Evolutionary conservation across 2,888 invertebrate genomes (phyloP), one percentile per base, ranked within the genome.

Genomic region (Caenorhabditis afra): DNA sequence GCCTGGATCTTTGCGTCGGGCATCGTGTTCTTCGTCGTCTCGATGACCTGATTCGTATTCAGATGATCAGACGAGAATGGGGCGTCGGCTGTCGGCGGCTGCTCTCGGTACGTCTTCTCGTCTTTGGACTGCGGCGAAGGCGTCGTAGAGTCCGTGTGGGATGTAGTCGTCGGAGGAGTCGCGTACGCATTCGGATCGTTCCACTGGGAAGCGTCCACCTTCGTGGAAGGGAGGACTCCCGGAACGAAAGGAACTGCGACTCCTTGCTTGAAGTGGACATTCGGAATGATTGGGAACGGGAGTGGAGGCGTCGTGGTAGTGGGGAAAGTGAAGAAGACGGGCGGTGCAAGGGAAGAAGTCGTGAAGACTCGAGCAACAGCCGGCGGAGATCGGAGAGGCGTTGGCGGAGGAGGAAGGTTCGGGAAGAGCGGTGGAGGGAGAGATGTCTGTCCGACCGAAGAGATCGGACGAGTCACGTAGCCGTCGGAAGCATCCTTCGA

Each of bases 201-300:
- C 83, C 83, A 83, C 37, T 79, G 75, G 2, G 73, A 62, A 14
- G 79, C 81, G 18, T 80, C 76, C 5, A 84, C 68, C 62, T 74
- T 76, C 5, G 62, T 73, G 12, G 74, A 45, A 0, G 67, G 68
- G 16, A 65, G 16, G 0, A 20, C 8, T 18, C 62, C 74, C 10
- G 71, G 71, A n/a, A 64, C 50, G 44, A 82, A 74, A 52, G 81
- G 79, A n/a, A 81, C 78, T 12, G 66, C 81, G 16, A 78, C 77
- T 10, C 70, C 78, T 53, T 77, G 77, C 50, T 78, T 74, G 41
- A 80, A 73, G 41, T 80, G 80, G 18, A 79, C 61, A 55, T 74
- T 75, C 1, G 79, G 79, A 16, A 79, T 61, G 29, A 79, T 79
- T 45, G 79, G 80, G 12, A 64, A 50, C 1, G 65, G 61, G 1